Base-by-base conservation (phyloP, 2,113 vertebrate species). In the Ginglymostoma cirratum region DNA sequence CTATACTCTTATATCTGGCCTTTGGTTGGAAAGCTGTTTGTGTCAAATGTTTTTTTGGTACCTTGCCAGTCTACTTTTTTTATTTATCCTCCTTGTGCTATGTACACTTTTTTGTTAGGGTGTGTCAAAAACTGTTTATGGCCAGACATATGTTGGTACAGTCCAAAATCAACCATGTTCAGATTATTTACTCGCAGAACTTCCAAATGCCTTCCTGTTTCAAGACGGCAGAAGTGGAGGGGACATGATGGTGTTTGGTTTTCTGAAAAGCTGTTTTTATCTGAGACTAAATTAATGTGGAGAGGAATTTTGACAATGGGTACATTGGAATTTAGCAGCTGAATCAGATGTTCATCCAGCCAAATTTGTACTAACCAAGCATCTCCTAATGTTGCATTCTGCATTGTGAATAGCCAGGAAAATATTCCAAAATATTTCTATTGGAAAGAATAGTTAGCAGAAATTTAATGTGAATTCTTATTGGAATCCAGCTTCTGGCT, bases 401-500 rank as follows among this genome's bases (percentile, higher is more conserved):
- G 38, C 42, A 72, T 48, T 95, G 69, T 70, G 48, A 65, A 78
- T 67, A 96, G 65, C 87, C 27, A 94, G 83, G 78, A 89, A 96
- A 69, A 52, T 76, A 87, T 96, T 96, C 92, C 94, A 89, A 92
- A 96, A 96, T 94, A 92, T 96, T 96, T 96, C 89, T 95, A 86
- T 95, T 94, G 42, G 65, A 96, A 67, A 96, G 70, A 83, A 34
- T 96, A 24, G n/a, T 94, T 45, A 42, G 66, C 24, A 92, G 93
- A 96, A 96, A 97, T 96, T 96, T 96, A 97, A 97, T 96, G 90
- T 3, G 95, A 96, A 69, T 97, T 96, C 96, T 97, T 96, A 95
- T 97, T 96, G 96, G 96, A 69, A 96, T 97, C 96, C 97, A 97
- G 96, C 96, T 96, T 95, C 96, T 96, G 96, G 87, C 96, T n/a